These are phyloP conservation scores for Papio anubis DNA, from an alignment of 2,113 vertebrate species.

Conservation along the genomic window DNA sequence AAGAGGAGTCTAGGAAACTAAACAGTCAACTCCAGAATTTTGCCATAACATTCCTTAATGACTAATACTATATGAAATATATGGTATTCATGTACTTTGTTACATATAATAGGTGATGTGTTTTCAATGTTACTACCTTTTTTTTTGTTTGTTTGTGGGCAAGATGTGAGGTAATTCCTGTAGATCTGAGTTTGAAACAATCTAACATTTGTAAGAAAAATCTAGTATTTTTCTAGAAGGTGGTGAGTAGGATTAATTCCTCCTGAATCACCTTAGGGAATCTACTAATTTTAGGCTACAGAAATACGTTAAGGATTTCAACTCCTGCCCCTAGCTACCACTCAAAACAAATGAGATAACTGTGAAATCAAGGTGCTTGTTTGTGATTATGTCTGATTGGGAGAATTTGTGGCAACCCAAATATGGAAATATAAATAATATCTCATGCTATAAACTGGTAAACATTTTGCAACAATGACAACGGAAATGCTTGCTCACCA, in stretches of 20 bases:
- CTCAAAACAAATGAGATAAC: constrained; percentile 64
- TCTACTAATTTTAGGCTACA: constrained; percentile 21
- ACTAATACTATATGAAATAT: not conserved
- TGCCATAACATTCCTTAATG: not conserved
- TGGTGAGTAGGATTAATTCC: not conserved
- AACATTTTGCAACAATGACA: constrained; percentile 68
- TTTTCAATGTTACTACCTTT: not conserved
- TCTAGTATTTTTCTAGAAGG: not conserved
- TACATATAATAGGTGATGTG: not conserved
- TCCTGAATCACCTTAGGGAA: not conserved
- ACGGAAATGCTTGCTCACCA: constrained; percentile 29
- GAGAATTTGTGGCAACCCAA: constrained; percentile 61
- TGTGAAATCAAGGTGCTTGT: constrained; percentile 59
- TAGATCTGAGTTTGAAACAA: constrained; percentile 40
- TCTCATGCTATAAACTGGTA: constrained; percentile 29
- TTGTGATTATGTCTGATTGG: constrained; percentile 58
- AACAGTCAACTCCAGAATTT: not conserved
- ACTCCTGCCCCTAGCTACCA: constrained; percentile 6
- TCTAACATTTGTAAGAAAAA: not conserved
- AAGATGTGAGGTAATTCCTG: not conserved
- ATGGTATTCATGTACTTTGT: not conserved
- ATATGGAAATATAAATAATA: constrained; percentile 62
- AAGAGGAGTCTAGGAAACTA: not conserved
- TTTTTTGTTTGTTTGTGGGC: not conserved
- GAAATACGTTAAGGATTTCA: constrained; percentile 14